Evolutionary conservation across 2,797 vertebrate genomes (phyloP).

Genomic region (Falco berigora): DNA sequence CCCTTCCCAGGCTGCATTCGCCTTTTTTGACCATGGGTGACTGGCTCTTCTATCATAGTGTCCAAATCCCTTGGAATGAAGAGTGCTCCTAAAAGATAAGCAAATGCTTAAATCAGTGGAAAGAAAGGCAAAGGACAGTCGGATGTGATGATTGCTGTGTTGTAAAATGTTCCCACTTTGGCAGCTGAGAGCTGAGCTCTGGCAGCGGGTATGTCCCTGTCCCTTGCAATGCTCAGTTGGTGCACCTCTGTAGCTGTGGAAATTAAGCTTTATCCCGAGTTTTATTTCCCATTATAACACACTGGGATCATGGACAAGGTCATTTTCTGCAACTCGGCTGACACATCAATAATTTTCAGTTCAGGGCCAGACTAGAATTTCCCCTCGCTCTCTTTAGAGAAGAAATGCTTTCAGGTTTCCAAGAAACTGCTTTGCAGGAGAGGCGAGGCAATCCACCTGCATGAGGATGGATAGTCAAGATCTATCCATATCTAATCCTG

Average conservation of each 20-base stretch:
- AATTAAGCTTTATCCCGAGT: not conserved
- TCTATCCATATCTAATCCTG: not conserved
- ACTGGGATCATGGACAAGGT: not conserved
- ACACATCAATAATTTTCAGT: not conserved
- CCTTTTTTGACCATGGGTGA: not conserved
- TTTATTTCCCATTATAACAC: not conserved
- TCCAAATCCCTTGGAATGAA: not conserved
- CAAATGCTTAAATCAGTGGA: not conserved
- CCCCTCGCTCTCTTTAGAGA: not conserved
- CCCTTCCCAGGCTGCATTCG: not conserved
- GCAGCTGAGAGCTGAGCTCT: not conserved
- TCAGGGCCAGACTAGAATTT: not conserved
- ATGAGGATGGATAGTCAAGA: not conserved
- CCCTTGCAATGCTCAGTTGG: not conserved
- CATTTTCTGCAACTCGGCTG: not conserved
- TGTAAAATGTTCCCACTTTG: not conserved
- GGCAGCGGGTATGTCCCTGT: accelerated
- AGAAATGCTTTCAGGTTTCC: not conserved
- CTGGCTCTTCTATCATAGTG: not conserved
- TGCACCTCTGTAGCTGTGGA: not conserved
- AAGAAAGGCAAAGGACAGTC: not conserved
- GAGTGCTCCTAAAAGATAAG: not conserved
- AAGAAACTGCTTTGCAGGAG: not conserved
- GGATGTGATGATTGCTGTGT: not conserved
- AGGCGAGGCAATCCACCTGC: not conserved